Base-by-base conservation (phyloP, 2,797 vertebrate species). In the Melanotaenia parkinsoni region DNA sequence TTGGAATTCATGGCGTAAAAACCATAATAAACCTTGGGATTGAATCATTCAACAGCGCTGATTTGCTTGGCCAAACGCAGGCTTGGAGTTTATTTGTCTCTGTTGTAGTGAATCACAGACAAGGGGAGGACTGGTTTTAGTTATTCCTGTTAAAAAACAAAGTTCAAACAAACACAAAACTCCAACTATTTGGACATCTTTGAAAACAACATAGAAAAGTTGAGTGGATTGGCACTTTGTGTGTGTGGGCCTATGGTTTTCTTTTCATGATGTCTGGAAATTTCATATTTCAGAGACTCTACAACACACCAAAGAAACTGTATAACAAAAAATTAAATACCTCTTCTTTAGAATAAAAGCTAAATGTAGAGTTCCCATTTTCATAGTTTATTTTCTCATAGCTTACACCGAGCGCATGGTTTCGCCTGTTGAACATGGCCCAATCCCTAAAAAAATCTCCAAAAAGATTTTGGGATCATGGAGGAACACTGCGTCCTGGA, bases 1-100 rank as follows among this genome's bases (percentile, higher is more conserved):
- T 89, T 67, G 81, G 80, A 90, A 86, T 87, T 88, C 81, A 85
- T 84, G 81, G 86, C 86, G 65, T 86, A 84, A 91, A 91, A 92
- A 89, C 47, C 89, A 94, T 89, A 94, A 94, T 90, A 94, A 94
- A 93, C 90, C 57, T 18, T 74, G 77, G 84, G 89, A 92, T 83
- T 91, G 89, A 89, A 93, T 92, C 89, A 85, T 85, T 93, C 88
- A 89, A 43, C 91, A 69, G 89, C 0, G 2, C 87, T 93, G 91
- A 91, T 93, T 93, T 90, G 84, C 84, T 91, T 81, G 88, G 86
- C 88, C 82, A 90, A 90, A 90, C 70, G 65, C 63, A 54, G 69
- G 47, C 63, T 70, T 11, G 53, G 59, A 62, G 90, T 91, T 92
- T 93, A 91, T 92, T 93, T 93, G 85, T 91, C 81, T 92, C 67